These are phyloP conservation scores for Zalophus californianus DNA, from an alignment of 2,797 vertebrate species.

Conservation along the genomic window DNA sequence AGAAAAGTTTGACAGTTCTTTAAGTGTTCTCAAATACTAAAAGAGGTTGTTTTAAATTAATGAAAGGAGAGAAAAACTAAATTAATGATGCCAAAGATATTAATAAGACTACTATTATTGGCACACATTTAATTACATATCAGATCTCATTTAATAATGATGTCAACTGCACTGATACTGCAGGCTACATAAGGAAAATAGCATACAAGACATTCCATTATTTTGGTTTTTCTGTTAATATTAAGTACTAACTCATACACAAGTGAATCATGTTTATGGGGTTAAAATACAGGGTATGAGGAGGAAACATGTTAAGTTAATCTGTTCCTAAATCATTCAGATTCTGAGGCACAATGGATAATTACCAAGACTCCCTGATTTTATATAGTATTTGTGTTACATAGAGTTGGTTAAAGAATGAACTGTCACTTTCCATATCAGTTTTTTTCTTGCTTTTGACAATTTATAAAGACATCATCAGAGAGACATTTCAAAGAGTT, in stretches of 20 bases:
- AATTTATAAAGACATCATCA: constrained; percentile 64
- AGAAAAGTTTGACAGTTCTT: constrained; percentile 85
- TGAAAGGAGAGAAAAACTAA: constrained; percentile 44
- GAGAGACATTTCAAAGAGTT: constrained; percentile 61
- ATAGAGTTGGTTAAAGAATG: constrained; percentile 41
- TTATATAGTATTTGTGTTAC: background rate
- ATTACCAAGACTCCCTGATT: background rate
- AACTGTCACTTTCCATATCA: background rate
- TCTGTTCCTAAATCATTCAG: background rate
- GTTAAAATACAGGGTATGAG: background rate
- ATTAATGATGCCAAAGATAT: constrained; percentile 59
- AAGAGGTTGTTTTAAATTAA: constrained; percentile 74
- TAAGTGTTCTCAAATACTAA: constrained; percentile 51
- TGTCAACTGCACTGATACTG: constrained; percentile 41
- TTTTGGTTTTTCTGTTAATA: background rate
- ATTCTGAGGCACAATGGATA: background rate
- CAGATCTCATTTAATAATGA: constrained; percentile 61
- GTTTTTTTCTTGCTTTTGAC: constrained; percentile 37
- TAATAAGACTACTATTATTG: constrained; percentile 45
- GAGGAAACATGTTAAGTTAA: background rate
- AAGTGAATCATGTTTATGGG: background rate
- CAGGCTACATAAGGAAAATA: constrained; percentile 38
- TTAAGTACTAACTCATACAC: constrained; percentile 12
- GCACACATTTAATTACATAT: constrained; percentile 51
- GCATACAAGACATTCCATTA: background rate